phyloP scores from a whole-genome alignment of 2,113 vertebrate genomes.

The Lamprologus ornatipinnis region DNA sequence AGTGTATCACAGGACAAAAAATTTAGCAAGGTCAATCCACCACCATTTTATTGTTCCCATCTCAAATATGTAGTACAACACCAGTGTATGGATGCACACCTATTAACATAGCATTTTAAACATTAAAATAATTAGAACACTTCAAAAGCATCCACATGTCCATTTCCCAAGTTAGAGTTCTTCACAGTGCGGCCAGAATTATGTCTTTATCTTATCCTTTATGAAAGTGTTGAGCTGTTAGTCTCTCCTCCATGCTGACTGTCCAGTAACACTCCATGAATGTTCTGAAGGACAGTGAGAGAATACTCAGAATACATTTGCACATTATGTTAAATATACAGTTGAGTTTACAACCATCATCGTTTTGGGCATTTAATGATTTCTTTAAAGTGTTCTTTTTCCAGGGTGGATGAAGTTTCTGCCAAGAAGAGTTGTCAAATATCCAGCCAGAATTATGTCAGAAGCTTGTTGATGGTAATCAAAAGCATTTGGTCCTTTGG shows the following conservation, averaged over 20 bases:
- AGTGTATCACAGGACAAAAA: constrained; percentile 15
- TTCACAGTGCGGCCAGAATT: not conserved
- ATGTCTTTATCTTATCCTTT: not conserved
- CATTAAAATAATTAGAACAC: not conserved
- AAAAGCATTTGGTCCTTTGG: not conserved
- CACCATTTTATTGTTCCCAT: not conserved
- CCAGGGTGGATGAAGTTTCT: not conserved
- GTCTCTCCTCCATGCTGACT: not conserved
- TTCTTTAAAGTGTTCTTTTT: not conserved
- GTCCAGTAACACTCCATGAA: constrained; percentile 33
- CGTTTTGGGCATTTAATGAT: not conserved
- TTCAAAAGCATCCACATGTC: not conserved
- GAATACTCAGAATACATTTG: not conserved
- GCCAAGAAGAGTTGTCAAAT: not conserved
- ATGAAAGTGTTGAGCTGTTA: not conserved
- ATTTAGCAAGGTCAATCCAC: constrained; percentile 4
- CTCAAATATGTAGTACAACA: not conserved
- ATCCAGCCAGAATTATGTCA: not conserved
- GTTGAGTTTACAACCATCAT: not conserved
- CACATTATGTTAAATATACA: not conserved
- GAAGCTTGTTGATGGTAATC: not conserved
- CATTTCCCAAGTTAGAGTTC: not conserved
- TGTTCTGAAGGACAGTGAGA: constrained; percentile 31
- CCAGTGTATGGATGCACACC: not conserved
- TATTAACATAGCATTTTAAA: not conserved